These are phyloP conservation scores for Synergus gifuensis DNA, from an alignment of 2,888 invertebrate species.

Conservation along the genomic window DNA sequence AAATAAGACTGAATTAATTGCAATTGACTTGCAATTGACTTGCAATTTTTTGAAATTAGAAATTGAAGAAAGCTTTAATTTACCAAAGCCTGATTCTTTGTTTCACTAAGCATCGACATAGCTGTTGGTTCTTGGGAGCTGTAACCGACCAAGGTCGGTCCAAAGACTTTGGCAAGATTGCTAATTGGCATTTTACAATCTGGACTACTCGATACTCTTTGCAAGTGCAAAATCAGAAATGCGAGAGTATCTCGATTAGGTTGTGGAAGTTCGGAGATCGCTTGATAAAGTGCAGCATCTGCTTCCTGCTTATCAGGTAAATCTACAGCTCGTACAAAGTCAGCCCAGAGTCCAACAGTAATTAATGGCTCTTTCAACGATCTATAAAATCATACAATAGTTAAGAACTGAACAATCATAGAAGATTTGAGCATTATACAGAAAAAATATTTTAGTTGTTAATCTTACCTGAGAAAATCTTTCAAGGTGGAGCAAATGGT, in stretches of 20 bases:
- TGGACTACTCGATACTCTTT: constrained; percentile 87
- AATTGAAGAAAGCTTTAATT: constrained; percentile 62
- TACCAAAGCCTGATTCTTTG: constrained; percentile 86
- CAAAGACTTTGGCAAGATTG: constrained; percentile 92
- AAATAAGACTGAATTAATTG: too few relatives aligned
- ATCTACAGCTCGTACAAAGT: constrained; percentile 86
- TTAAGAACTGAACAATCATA: too few relatives aligned
- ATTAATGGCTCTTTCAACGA: constrained; percentile 87
- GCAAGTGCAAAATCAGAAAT: constrained; percentile 92
- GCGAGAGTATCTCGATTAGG: constrained; percentile 95
- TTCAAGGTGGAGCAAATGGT: constrained; percentile 96
- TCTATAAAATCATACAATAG: too few relatives aligned
- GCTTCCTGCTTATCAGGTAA: constrained; percentile 80
- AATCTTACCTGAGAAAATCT: constrained; percentile 87
- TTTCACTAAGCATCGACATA: constrained; percentile 87
- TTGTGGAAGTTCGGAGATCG: constrained; percentile 88
- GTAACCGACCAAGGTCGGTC: constrained; percentile 93
- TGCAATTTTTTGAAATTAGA: neutral
- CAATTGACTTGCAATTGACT: neutral
- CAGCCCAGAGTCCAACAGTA: constrained; percentile 88
- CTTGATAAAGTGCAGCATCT: constrained; percentile 82
- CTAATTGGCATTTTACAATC: constrained; percentile 93
- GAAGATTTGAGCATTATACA: too few relatives aligned
- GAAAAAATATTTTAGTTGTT: neutral
- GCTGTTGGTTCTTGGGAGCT: constrained; percentile 86